These are phyloP conservation scores for Muscicapa striata DNA, from an alignment of 2,797 vertebrate species.

Conservation along the genomic window DNA sequence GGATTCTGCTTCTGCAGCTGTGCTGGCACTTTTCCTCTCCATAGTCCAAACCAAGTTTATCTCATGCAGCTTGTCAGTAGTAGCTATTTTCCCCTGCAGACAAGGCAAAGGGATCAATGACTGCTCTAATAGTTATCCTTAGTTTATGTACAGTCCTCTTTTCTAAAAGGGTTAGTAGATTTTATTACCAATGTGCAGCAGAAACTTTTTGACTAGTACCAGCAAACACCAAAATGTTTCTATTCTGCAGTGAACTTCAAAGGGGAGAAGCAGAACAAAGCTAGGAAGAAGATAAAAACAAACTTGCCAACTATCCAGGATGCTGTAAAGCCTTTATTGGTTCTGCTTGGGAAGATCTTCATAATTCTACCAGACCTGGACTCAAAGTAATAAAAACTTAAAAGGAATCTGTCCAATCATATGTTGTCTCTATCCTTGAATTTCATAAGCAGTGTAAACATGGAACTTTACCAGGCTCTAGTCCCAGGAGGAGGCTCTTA, in stretches of 20 bases:
- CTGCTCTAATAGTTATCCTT: neutral
- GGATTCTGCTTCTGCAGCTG: neutral
- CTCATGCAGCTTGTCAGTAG: neutral
- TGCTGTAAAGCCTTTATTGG: constrained; percentile 64
- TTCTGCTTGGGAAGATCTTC: constrained; percentile 43
- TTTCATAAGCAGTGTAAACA: constrained; percentile 59
- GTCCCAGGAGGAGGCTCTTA: neutral
- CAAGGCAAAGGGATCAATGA: neutral
- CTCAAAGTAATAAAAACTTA: constrained; percentile 52
- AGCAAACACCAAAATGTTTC: constrained; percentile 4
- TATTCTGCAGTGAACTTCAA: constrained; percentile 33
- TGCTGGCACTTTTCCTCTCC: neutral
- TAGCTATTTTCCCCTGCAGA: neutral
- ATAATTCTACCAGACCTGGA: constrained; percentile 48
- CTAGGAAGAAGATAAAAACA: constrained; percentile 33
- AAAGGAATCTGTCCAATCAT: constrained; percentile 20
- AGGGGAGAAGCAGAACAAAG: constrained; percentile 17
- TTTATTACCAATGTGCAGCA: neutral
- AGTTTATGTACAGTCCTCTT: neutral
- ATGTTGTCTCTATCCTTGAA: constrained; percentile 23
- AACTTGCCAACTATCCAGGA: constrained; percentile 24
- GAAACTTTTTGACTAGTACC: neutral
- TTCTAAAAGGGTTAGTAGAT: neutral
- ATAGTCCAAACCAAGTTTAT: neutral
- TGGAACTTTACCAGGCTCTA: constrained; percentile 46